Conservation (phyloP, 2,888 invertebrate genomes). For the Cryptus armator region DNA sequence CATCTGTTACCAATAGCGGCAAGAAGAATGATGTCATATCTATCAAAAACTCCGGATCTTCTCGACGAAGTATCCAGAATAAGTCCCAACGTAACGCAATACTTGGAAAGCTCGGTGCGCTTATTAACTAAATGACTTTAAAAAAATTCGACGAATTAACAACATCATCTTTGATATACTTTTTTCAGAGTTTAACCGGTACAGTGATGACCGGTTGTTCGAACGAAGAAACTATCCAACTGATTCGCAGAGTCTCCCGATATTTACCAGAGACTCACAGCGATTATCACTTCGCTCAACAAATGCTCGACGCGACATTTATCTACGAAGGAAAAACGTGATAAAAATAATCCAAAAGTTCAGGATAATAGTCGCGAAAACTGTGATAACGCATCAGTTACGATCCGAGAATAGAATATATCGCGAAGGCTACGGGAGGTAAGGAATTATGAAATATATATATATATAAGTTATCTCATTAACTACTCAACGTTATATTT, state of each 20-base stretch:
- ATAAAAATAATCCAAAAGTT: conserved; percentile 32
- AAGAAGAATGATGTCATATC: conserved; percentile 90
- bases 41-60: conserved; percentile 87
- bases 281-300: conserved; percentile 80
- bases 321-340: conserved; percentile 78
- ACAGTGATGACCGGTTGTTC: conserved; percentile 80
- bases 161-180: background rate
- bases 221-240: conserved; percentile 80
- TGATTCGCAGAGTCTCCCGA: conserved; percentile 78
- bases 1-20: conserved; percentile 93
- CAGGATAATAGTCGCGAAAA: conserved; percentile 23
- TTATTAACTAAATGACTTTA: background rate
- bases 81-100: conserved; percentile 91
- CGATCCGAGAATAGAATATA: conserved; percentile 8
- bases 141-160: background rate
- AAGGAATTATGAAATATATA: conserved; percentile 2
- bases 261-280: conserved; percentile 79
- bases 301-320: conserved; percentile 82
- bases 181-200: conserved; percentile 75
- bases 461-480: conserved; percentile 41
- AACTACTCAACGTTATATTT: conserved; percentile 65
- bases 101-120: conserved; percentile 88
- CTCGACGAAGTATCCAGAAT: conserved; percentile 91
- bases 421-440: conserved; percentile 8
- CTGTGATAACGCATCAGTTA: conserved; percentile 56